A percentile compares a stretch with the other conserved stretches of the same genome.
phyloP scores from a whole-genome alignment of 1,140 invertebrate species.

The Lepidurus apus region DNA sequence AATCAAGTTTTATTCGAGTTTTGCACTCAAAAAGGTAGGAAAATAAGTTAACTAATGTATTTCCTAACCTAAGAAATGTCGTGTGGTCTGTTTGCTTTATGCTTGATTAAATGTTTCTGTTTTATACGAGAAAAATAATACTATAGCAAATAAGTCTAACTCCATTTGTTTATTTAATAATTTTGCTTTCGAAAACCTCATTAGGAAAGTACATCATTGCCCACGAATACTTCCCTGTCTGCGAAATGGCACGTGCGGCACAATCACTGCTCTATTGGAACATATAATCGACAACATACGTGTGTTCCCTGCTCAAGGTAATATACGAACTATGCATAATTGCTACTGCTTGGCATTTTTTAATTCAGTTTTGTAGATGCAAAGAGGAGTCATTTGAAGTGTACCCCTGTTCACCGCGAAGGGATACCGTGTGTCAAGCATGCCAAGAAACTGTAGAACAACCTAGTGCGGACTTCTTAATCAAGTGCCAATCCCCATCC shows the following conservation, averaged over 20 bases:
- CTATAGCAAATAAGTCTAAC: neutral
- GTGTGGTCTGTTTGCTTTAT: too few species aligned
- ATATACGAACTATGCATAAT: neutral
- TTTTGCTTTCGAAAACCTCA: neutral
- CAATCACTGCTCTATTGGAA: conserved; percentile 13
- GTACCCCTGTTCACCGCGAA: neutral
- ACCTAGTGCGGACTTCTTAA: neutral
- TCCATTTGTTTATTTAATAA: neutral
- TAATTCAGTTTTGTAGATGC: neutral
- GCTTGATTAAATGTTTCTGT: neutral
- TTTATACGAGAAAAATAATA: neutral
- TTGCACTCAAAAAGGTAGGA: too few species aligned
- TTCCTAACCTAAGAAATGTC: too few species aligned
- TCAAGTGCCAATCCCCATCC: neutral
- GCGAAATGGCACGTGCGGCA: neutral
- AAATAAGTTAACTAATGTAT: too few species aligned
- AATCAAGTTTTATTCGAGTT: too few species aligned
- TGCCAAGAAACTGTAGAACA: neutral
- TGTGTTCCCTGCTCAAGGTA: conserved; percentile 18
- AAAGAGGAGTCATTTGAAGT: neutral
- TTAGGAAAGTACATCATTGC: neutral
- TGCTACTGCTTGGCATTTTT: neutral
- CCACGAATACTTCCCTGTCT: neutral
- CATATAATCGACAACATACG: neutral
- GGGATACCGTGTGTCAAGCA: conserved; percentile 1